Evolutionary conservation across 2,888 invertebrate species (phyloP), one percentile per base, ranked within the genome.

Genomic region (Gnatocerus cornutus): DNA sequence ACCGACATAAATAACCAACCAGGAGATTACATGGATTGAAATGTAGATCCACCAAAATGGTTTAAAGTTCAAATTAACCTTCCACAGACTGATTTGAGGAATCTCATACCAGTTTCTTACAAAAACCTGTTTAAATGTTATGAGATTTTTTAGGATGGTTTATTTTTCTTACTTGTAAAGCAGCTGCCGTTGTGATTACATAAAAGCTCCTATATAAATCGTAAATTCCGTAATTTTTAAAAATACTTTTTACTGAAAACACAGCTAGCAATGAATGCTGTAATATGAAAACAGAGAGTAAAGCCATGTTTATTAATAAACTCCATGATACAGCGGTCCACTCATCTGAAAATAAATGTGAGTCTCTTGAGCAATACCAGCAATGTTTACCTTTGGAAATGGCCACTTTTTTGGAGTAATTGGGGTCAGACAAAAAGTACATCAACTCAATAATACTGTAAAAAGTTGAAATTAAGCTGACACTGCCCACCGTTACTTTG

Each of bases 1-100:
- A 6, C 90, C 90, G 14, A 88, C 86, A 75, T 88, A 90, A 69
- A 90, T 88, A 3, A 89, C 78, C 16, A 85, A 79, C 90, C 90
- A 90, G 8, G 87, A 86, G 29, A 87, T 72, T 0, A 81, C 74
- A 77, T 90, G 90, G 10, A 87, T 76, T 4, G 84, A 74, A 5
- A 84, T 79, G 77, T 89, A 89, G 0, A 84, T 68, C 81, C 87
- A 86, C 87, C 87, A 88, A 0, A 87, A 72, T 6, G 82, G 80
- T 70, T 83, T 86, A 10, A 84, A 82, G 9, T 82, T 81, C 3
- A 87, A 84, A 75, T 88, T 84, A n/a, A 89, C 76, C 71, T 87
- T 85, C 90, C 90, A 90, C 0, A 90, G 64, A 3, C 85, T 81
- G 52, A 87, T 77, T 69, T 86, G 85, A 4, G 87, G 82, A 3